phyloP scores from a whole-genome alignment of 2,113 vertebrate genomes.

The Tenebrosternarchus preto region DNA sequence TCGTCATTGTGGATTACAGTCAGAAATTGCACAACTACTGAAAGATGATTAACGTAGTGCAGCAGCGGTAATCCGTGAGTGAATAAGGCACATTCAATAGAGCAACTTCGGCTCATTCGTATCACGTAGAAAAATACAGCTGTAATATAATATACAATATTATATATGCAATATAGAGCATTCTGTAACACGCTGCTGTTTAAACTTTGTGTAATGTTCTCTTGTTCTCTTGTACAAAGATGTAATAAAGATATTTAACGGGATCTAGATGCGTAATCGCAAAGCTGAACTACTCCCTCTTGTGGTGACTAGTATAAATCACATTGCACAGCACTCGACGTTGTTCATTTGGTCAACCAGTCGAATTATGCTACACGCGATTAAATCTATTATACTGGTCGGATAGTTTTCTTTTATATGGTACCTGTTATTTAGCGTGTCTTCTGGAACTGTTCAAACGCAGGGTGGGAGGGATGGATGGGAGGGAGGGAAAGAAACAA shows the following conservation, averaged over 20 bases:
- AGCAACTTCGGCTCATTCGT: not conserved
- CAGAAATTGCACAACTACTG: constrained; percentile 1
- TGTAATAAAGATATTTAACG: not conserved
- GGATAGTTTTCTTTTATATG: too few species aligned
- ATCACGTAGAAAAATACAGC: not conserved
- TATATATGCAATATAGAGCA: too few species aligned
- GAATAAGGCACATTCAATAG: not conserved
- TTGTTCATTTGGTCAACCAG: not conserved
- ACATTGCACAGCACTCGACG: not conserved
- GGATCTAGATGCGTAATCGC: not conserved
- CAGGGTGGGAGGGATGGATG: constrained; percentile 9
- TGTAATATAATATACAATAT: too few species aligned
- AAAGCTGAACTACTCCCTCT: constrained; percentile 23
- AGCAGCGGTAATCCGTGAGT: not conserved
- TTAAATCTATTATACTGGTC: not conserved
- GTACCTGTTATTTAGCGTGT: not conserved
- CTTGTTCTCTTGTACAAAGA: not conserved
- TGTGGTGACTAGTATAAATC: constrained; percentile 13
- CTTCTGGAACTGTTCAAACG: not conserved
- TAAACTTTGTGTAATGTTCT: not conserved
- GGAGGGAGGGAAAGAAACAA: constrained; percentile 54
- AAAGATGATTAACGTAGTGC: not conserved
- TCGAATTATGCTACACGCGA: not conserved
- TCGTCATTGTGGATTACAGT: constrained; percentile 28
- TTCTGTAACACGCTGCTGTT: too few species aligned